A percentile compares a stretch with the other conserved stretches of the same genome.
Evolutionary conservation across 2,888 invertebrate species (phyloP).

Genomic region (Adelphocoris suturalis): DNA sequence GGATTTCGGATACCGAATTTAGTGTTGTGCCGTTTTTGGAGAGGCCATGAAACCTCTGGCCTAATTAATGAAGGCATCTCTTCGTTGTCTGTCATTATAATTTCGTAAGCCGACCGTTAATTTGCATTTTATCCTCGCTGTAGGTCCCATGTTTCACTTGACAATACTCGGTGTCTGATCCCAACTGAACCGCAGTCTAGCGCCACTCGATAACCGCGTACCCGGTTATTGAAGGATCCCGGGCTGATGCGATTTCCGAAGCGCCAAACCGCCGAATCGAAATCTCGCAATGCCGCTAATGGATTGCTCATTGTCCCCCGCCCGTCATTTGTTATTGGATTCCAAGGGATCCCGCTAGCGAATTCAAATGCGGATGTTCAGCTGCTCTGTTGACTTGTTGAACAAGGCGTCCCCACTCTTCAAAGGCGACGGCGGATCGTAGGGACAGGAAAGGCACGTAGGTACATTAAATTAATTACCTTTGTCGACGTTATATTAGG

Average conservation of each 20-base stretch:
- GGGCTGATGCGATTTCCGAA: background rate
- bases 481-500: constrained; percentile 17
- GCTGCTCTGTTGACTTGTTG: background rate
- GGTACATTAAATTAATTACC: constrained; percentile 3
- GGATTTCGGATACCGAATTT: no score
- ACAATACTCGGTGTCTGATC: no score
- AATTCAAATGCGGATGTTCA: constrained; percentile 25
- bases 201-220: no score
- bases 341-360: background rate
- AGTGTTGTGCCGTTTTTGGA: no score
- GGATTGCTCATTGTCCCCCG: constrained; percentile 6
- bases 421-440: background rate
- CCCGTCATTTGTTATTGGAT: constrained; percentile 20
- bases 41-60: no score
- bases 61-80: no score
- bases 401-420: constrained; percentile 19
- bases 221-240: no score
- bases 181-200: no score
- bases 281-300: constrained; percentile 7
- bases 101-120: no score
- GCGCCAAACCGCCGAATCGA: background rate
- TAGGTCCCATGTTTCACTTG: no score
- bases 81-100: no score
- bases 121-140: no score
- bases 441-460: background rate